A percentile compares a stretch with the other conserved stretches of the same genome.
Conservation (phyloP, 2,797 vertebrate genomes). For the Gymnoscopelus microlampas region DNA sequence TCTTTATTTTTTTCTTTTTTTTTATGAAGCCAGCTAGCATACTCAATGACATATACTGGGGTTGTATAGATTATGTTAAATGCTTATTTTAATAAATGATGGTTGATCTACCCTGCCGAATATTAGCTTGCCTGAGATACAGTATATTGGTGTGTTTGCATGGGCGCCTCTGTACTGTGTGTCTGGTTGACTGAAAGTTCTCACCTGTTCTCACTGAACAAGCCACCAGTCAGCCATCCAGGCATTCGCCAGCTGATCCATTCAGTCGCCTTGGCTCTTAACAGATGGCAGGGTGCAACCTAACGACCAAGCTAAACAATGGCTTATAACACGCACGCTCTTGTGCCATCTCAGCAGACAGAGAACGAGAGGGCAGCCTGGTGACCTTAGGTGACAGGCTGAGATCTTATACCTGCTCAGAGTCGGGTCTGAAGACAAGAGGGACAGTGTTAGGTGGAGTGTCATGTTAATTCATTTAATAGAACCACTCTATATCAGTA, state of each 20-base stretch:
- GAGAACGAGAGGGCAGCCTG: slow-evolving; percentile 18
- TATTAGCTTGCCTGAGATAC: too few species aligned
- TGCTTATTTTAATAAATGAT: neutral
- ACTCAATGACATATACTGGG: neutral
- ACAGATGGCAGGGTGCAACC: slow-evolving; percentile 69
- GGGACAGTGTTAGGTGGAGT: neutral
- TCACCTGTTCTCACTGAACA: slow-evolving; percentile 50
- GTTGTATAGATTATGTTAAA: slow-evolving; percentile 1
- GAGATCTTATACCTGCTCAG: slow-evolving; percentile 17
- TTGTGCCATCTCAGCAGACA: slow-evolving; percentile 33
- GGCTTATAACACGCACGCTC: slow-evolving; percentile 50
- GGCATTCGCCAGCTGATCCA: slow-evolving; percentile 52
- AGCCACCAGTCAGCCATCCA: slow-evolving; percentile 48
- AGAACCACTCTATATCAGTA: too few species aligned
- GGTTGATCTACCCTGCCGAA: too few species aligned
- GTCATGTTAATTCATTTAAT: slow-evolving; percentile 13
- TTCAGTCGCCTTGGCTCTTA: slow-evolving; percentile 37
- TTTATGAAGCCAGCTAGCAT: too few species aligned
- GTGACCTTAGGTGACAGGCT: slow-evolving; percentile 13
- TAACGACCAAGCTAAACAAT: slow-evolving; percentile 58
- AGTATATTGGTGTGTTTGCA: slow-evolving; percentile 15
- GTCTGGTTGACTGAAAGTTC: slow-evolving; percentile 25
- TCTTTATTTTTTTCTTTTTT: too few species aligned
- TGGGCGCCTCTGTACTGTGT: slow-evolving; percentile 10
- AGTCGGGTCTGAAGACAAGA: slow-evolving; percentile 8